Conservation (phyloP, 2,113 vertebrate genomes). For the Phodopus roborovskii region DNA sequence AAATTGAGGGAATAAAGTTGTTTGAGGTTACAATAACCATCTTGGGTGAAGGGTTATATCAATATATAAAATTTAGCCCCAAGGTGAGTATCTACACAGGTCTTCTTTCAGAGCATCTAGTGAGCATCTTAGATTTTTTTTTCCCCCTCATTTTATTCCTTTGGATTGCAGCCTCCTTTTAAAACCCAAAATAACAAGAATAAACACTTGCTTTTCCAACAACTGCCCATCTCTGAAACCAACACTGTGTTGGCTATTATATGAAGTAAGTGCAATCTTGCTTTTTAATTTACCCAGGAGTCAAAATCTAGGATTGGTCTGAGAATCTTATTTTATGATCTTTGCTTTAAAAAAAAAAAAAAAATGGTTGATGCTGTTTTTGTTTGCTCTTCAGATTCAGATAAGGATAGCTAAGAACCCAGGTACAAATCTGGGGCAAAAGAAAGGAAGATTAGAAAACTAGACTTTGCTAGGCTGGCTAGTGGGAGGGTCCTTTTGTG, state of each 20-base stretch:
- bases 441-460: slow-evolving; percentile 80
- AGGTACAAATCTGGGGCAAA: slow-evolving; percentile 62
- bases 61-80: neutral
- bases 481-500: slow-evolving; percentile 93
- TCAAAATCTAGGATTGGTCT: slow-evolving; percentile 8
- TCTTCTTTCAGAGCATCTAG: neutral
- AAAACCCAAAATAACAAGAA: slow-evolving; percentile 1
- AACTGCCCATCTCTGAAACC: neutral
- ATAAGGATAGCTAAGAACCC: slow-evolving; percentile 79
- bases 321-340: slow-evolving; percentile 1
- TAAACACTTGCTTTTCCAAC: slow-evolving; percentile 24
- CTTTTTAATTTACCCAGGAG: slow-evolving; percentile 33
- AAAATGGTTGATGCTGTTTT: neutral
- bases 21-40: neutral
- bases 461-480: slow-evolving; percentile 86
- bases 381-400: slow-evolving; percentile 33
- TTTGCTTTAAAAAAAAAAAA: neutral
- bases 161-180: neutral
- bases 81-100: neutral
- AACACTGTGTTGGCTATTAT: neutral
- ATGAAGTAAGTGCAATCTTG: neutral
- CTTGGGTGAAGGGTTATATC: neutral
- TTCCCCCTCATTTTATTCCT: neutral
- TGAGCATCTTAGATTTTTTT: neutral
- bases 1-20: neutral